Evolutionary conservation across 2,888 invertebrate species (phyloP).

Genomic region (Dioctria linearis): DNA sequence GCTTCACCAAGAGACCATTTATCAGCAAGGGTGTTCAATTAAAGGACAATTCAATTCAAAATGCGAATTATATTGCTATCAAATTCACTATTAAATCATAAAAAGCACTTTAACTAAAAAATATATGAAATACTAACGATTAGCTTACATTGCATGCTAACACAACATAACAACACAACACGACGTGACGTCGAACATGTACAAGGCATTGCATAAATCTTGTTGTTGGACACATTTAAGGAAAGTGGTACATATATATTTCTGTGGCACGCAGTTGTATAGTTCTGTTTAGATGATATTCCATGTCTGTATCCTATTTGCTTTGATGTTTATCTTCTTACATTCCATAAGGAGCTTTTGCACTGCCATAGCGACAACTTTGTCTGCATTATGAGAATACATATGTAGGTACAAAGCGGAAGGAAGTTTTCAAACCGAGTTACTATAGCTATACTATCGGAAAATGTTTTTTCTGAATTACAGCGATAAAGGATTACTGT

Average conservation of each 20-base stretch:
- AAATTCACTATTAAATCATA: not conserved
- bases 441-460: no score
- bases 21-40: no score
- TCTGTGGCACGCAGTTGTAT: not conserved
- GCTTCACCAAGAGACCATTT: no score
- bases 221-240: not conserved
- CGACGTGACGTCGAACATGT: not conserved
- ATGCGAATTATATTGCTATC: not conserved
- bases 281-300: not conserved
- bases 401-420: no score
- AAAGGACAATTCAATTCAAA: not conserved
- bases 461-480: no score
- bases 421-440: no score
- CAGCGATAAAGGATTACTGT: no score
- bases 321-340: not conserved
- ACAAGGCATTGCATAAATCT: not conserved
- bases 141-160: not conserved
- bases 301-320: not conserved
- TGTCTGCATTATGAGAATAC: no score
- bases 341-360: not conserved
- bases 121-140: slow-evolving; percentile 5
- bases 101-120: not conserved
- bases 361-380: no score
- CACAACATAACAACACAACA: not conserved
- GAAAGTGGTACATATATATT: not conserved